phyloP scores from a whole-genome alignment of 2,113 vertebrate genomes.

The Sapajus apella region DNA sequence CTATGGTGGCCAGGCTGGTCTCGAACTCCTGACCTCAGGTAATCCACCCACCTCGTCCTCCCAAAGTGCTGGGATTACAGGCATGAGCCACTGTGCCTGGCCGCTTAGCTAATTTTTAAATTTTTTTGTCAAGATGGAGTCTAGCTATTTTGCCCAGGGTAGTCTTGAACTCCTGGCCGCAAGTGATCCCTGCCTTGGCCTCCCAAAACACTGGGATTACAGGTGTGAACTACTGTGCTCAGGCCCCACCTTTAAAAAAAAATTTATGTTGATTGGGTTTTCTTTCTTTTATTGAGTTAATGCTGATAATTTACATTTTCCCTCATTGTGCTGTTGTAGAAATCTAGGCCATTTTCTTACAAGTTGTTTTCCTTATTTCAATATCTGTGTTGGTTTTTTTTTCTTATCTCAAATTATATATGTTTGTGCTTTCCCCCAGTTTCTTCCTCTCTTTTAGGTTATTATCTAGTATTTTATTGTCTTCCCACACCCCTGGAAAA shows the following conservation, averaged over 20 bases:
- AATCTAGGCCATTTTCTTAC: neutral
- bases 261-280: neutral
- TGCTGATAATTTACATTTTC: slow-evolving; percentile 8
- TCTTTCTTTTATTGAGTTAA: neutral
- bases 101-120: too few relatives aligned
- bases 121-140: too few relatives aligned
- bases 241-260: neutral
- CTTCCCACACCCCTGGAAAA: neutral
- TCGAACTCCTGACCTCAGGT: too few relatives aligned
- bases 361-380: neutral
- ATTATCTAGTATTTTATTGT: slow-evolving; percentile 27
- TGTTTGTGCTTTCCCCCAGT: neutral
- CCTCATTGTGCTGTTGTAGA: neutral
- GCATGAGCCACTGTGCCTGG: too few relatives aligned
- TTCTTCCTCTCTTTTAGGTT: neutral
- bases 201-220: too few relatives aligned
- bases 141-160: too few relatives aligned
- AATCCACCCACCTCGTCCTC: too few relatives aligned
- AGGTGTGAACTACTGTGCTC: too few relatives aligned
- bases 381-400: neutral
- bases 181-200: too few relatives aligned
- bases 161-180: too few relatives aligned
- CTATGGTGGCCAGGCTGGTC: too few relatives aligned
- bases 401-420: neutral
- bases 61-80: too few relatives aligned